Conservation (phyloP, 2,888 invertebrate species). For the Lysandra bellargus region DNA sequence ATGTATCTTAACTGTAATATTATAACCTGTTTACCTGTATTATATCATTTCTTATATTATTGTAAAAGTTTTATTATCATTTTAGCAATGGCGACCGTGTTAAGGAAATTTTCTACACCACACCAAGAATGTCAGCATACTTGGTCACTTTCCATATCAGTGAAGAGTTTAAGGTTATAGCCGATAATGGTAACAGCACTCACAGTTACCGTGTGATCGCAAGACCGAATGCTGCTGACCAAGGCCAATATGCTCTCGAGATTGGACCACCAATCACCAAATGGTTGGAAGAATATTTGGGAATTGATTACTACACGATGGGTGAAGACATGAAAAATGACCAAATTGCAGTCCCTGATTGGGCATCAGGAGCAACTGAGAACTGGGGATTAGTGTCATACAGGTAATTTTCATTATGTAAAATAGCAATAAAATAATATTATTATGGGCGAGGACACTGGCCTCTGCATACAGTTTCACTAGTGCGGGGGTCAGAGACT, state of each 20-base stretch:
- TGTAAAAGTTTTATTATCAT: slow-evolving; percentile 30
- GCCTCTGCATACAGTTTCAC: too few species aligned
- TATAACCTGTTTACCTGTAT: too few species aligned
- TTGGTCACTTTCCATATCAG: slow-evolving; percentile 86
- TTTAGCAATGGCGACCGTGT: slow-evolving; percentile 57
- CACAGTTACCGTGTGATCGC: slow-evolving; percentile 67
- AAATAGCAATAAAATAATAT: too few species aligned
- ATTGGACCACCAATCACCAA: slow-evolving; percentile 65
- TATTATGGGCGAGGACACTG: too few species aligned
- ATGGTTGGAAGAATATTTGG: slow-evolving; percentile 66
- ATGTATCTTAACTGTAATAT: too few species aligned
- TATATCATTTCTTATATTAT: too few species aligned
- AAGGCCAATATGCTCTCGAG: slow-evolving; percentile 69
- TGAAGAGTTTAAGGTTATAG: slow-evolving; percentile 65
- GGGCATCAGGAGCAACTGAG: slow-evolving; percentile 76
- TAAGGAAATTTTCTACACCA: slow-evolving; percentile 74
- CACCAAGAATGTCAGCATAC: slow-evolving; percentile 90
- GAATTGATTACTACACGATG: slow-evolving; percentile 66
- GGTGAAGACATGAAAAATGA: slow-evolving; percentile 65
- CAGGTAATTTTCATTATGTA: slow-evolving; percentile 50
- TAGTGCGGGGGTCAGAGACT: too few species aligned
- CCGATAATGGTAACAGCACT: slow-evolving; percentile 54
- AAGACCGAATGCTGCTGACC: slow-evolving; percentile 61
- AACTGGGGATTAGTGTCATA: slow-evolving; percentile 76
- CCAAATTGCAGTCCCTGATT: slow-evolving; percentile 70